These are phyloP conservation scores for Liodrosophila aerea DNA, from an alignment of 2,888 invertebrate genomes.

Conservation along the genomic window DNA sequence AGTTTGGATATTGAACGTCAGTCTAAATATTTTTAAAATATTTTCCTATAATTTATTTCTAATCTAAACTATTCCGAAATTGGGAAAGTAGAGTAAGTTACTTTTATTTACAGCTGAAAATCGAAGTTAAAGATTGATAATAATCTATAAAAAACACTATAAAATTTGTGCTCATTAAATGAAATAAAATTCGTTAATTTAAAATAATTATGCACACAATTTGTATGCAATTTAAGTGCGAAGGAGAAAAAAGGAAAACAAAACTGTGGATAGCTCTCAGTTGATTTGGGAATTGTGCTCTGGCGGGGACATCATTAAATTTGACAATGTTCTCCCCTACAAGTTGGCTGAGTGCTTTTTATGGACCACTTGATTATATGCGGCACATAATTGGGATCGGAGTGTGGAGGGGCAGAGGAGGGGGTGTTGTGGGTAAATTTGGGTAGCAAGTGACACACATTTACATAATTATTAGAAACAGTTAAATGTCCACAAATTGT, in stretches of 20 bases:
- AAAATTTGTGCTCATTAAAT: conserved; percentile 19
- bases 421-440: too few relatives aligned
- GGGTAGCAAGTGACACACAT: conserved; percentile 61
- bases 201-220: conserved; percentile 27
- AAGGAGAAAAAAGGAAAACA: background rate
- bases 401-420: background rate
- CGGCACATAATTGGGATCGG: conserved; percentile 51
- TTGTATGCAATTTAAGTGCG: background rate
- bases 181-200: conserved; percentile 14
- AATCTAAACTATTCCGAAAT: too few relatives aligned
- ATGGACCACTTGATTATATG: conserved; percentile 60
- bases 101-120: too few relatives aligned
- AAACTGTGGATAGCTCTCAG: conserved; percentile 28
- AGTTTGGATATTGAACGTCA: too few relatives aligned
- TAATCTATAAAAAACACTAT: background rate
- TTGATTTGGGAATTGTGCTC: conserved; percentile 10
- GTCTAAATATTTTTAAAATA: too few relatives aligned
- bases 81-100: too few relatives aligned
- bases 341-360: conserved; percentile 52
- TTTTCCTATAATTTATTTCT: too few relatives aligned
- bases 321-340: conserved; percentile 48
- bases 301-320: conserved; percentile 58
- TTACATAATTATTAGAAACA: conserved; percentile 77
- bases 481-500: conserved; percentile 76
- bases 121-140: too few relatives aligned